Evolutionary conservation across 2,113 vertebrate genomes (phyloP), one percentile per base, ranked within the genome.

Genomic region (Columba janthina): DNA sequence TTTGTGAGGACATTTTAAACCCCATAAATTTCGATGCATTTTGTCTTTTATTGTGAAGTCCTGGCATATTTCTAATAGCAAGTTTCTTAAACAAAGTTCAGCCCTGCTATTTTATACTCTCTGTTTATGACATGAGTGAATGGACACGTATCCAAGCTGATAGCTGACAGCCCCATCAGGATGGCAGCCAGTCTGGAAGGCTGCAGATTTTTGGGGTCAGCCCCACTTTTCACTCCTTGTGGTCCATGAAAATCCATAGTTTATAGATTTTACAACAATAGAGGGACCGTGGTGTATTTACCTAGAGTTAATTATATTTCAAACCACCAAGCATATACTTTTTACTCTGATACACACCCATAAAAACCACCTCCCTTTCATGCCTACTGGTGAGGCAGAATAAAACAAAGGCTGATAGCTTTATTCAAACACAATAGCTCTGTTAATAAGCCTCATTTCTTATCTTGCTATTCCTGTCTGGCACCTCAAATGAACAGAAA

Each of bases 41-140:
- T 90, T 89, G 34, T 44, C 26, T 90, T 95, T 93, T 86, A 67
- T 93, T 89, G 40, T 84, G 57, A 92, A 94, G 66, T 86, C 65
- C 73, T 90, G 82, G 86, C 72, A 65, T 89, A 84, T 81, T 90
- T 90, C 90, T 92, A 72, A 94, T 24, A 72, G 28, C 36, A 77
- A 94, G 44, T 67, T 93, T 80, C 57, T 74, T 22, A 86, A 40
- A 54, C n/a, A 58, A 77, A 91, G 75, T 65, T 87, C 85, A 69
- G 13, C 19, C 58, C 31, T 92, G 76, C 36, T 84, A 44, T 89
- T 89, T 91, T 84, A 42, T 69, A 36, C 28, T 67, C 13, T 85
- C 31, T 80, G 48, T 92, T 95, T 57, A 65, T 50, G 64, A 31
- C 11, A 54, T 1, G 31, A 81, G 38, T 42, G 83, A 72, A 61